Base-by-base conservation (phyloP, 2,888 invertebrate species). In the Uloborus plumipes region DNA sequence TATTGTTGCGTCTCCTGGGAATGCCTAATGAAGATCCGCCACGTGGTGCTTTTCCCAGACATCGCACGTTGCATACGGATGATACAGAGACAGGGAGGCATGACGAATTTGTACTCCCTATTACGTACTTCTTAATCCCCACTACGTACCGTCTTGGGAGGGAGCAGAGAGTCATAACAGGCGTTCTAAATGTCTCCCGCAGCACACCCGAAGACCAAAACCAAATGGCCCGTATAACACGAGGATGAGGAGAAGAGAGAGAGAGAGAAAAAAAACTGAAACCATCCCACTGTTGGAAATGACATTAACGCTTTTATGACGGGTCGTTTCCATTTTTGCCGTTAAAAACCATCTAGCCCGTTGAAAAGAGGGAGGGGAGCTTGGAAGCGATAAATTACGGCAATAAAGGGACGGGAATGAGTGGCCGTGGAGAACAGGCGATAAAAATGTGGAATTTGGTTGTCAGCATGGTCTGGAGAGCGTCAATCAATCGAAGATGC, bases 251-350 rank as follows among this genome's bases (percentile, higher is more conserved):
- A 39, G 39, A 9, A 39, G 39, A n/a, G n/a, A n/a, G n/a, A n/a
- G n/a, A n/a, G n/a, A n/a, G n/a, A n/a, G n/a, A n/a, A n/a, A 39
- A 39, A 39, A 39, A 39, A 39, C 39, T 39, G 39, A 39, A 39
- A 39, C 39, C 39, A 11, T 39, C 39, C 39, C 39, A 39, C 39
- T 39, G 11, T 39, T 39, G 39, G 39, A 70, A 64, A 77, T 55
- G 77, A 77, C 70, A 77, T 77, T 77, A 77, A 77, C 67, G 77
- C 51, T 70, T 77, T 77, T 77, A 77, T 77, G 64, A 55, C 73
- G 51, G 70, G 69, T 70, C 77, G 75, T 76, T 67, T 76, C 75
- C 75, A 76, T 76, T 76, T 76, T 76, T 76, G 67, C 70, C 77
- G 77, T 77, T 77, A 77, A 77, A 77, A 77, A 70, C 77, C 70